These are phyloP conservation scores for Heliconius erato DNA, from an alignment of 2,888 invertebrate genomes.

Conservation along the genomic window DNA sequence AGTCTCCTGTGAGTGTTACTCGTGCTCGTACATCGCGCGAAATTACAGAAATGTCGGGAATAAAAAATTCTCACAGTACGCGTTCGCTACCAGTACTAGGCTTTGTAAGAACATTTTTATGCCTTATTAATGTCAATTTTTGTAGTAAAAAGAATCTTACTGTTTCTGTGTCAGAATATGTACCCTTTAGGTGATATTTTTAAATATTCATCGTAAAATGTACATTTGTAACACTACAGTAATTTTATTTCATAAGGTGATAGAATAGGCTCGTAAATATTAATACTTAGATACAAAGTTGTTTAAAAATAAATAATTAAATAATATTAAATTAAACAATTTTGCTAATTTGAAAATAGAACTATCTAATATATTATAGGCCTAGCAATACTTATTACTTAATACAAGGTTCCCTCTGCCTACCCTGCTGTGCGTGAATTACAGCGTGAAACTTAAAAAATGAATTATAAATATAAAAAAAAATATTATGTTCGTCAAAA, in stretches of 20 bases:
- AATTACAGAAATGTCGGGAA: constrained; percentile 66
- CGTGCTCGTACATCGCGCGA: constrained; percentile 54
- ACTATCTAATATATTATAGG: too few relatives aligned
- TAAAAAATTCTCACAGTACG: constrained; percentile 42
- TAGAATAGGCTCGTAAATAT: background rate
- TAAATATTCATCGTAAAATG: too few relatives aligned
- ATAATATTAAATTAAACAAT: too few relatives aligned
- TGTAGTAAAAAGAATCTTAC: constrained; percentile 23
- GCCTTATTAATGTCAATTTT: constrained; percentile 43
- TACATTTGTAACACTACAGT: background rate
- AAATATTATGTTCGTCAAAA: background rate
- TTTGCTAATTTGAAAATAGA: too few relatives aligned
- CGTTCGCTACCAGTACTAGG: constrained; percentile 15
- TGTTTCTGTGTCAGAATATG: constrained; percentile 9
- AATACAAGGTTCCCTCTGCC: too few relatives aligned
- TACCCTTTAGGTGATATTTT: background rate
- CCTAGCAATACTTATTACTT: too few relatives aligned
- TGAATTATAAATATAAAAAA: background rate
- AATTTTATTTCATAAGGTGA: background rate
- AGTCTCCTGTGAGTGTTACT: constrained; percentile 63
- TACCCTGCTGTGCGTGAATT: too few relatives aligned
- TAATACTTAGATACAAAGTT: background rate
- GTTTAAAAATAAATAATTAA: background rate
- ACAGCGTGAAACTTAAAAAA: background rate
- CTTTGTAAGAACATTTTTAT: constrained; percentile 38